phyloP scores from a whole-genome alignment of 2,888 invertebrate species.

The Polydrusus cervinus region DNA sequence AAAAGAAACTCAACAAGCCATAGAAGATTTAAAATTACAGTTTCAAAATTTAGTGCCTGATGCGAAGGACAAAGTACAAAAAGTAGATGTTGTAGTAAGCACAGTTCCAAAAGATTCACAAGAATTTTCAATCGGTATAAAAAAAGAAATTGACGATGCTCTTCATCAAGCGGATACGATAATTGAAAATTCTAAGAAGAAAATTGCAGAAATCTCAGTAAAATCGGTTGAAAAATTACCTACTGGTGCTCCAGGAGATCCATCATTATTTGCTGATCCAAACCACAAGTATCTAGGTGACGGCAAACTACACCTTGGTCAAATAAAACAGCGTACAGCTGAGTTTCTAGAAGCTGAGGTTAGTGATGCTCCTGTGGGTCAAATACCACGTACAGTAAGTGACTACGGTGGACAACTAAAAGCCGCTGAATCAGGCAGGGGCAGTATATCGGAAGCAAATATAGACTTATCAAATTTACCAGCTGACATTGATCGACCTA shows the following conservation, averaged over 20 bases:
- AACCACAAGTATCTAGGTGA: conserved; percentile 34
- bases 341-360: conserved; percentile 57
- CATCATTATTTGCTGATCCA: conserved; percentile 28
- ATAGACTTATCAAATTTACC: conserved; percentile 62
- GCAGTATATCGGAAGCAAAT: conserved; percentile 62
- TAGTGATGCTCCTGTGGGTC: conserved; percentile 25
- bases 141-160: conserved; percentile 12
- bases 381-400: conserved; percentile 60
- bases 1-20: conserved; percentile 36
- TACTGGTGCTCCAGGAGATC: conserved; percentile 22
- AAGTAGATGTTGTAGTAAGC: background rate
- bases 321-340: conserved; percentile 56
- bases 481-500: conserved; percentile 43
- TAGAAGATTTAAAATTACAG: conserved; percentile 28
- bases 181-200: conserved; percentile 36
- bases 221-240: conserved; percentile 45
- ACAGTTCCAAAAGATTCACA: background rate
- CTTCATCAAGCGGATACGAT: conserved; percentile 1
- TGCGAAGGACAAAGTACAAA: background rate
- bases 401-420: conserved; percentile 58
- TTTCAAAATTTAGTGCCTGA: conserved; percentile 14
- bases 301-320: conserved; percentile 34
- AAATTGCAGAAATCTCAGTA: conserved; percentile 41
- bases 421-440: conserved; percentile 41
- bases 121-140: background rate